These are phyloP conservation scores for Strigamia crassipes DNA, from an alignment of 2,888 invertebrate genomes.

Conservation along the genomic window DNA sequence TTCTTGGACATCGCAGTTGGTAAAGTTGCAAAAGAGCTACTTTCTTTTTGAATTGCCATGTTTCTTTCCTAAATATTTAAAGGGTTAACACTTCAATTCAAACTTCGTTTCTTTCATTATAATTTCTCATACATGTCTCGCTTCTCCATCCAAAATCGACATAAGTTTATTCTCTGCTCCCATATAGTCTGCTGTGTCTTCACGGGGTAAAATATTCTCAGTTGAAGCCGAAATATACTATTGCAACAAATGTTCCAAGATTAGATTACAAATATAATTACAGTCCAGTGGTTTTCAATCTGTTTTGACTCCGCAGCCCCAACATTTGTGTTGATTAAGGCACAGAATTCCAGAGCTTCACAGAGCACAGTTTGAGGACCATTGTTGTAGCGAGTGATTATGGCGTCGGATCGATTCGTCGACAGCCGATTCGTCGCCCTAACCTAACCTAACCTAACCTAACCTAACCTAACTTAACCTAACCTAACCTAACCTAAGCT, in stretches of 20 bases:
- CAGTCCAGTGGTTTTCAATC: background rate
- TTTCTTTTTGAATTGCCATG: conserved; percentile 48
- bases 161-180: conserved; percentile 50
- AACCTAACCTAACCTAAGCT: too few species aligned
- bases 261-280: background rate
- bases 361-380: too few species aligned
- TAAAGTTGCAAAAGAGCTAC: conserved; percentile 50
- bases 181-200: conserved; percentile 44
- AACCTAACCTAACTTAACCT: too few species aligned
- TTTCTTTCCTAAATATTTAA: conserved; percentile 45
- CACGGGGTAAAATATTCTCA: conserved; percentile 48
- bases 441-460: too few species aligned
- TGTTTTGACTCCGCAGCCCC: background rate
- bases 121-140: conserved; percentile 45
- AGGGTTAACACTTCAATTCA: background rate
- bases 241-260: background rate
- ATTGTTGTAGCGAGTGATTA: too few species aligned
- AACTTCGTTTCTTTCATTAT: background rate
- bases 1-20: conserved; percentile 37
- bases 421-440: too few species aligned
- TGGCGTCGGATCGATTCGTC: too few species aligned
- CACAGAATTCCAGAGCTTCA: too few species aligned
- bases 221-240: conserved; percentile 49
- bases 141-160: conserved; percentile 50
- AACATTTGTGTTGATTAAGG: too few species aligned